Percentiles rank a stretch among this genome's conserved stretches.
phyloP scores from a whole-genome alignment of 2,888 invertebrate species.

The Hypomecis atomaria region DNA sequence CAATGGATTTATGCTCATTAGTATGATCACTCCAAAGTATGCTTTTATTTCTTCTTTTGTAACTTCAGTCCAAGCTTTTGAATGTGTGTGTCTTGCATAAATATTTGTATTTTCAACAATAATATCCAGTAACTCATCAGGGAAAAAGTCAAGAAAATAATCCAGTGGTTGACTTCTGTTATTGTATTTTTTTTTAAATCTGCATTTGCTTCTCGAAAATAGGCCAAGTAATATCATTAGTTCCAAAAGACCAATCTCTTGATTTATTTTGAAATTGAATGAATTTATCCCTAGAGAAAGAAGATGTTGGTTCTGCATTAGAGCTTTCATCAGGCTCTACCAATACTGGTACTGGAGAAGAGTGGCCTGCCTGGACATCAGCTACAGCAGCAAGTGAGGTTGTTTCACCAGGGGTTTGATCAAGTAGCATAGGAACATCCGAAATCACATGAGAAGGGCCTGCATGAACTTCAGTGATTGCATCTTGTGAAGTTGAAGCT shows the following conservation, averaged over 20 bases:
- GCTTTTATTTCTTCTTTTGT: constrained; percentile 19
- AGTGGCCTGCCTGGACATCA: background rate
- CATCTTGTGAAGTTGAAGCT: background rate
- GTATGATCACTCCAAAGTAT: constrained; percentile 29
- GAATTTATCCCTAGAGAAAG: no score
- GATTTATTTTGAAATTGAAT: no score
- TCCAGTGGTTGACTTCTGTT: constrained; percentile 25
- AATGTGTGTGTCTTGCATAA: constrained; percentile 27
- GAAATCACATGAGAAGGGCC: constrained; percentile 20
- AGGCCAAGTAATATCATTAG: no score
- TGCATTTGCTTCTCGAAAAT: no score
- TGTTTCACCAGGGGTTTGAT: constrained; percentile 15
- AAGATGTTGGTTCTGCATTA: no score
- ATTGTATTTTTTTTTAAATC: constrained; percentile 1
- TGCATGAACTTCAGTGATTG: constrained; percentile 14
- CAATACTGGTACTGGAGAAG: constrained; percentile 1
- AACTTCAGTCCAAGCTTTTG: constrained; percentile 25
- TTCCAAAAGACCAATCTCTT: no score
- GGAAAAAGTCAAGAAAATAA: constrained; percentile 33
- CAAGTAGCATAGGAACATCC: constrained; percentile 20
- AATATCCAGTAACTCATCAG: constrained; percentile 26
- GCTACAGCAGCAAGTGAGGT: background rate
- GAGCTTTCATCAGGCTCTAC: no score
- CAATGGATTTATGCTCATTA: constrained; percentile 31
- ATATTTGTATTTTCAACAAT: constrained; percentile 33